Base-by-base conservation (phyloP, 1,140 invertebrate species). In the Tribolium madens region DNA sequence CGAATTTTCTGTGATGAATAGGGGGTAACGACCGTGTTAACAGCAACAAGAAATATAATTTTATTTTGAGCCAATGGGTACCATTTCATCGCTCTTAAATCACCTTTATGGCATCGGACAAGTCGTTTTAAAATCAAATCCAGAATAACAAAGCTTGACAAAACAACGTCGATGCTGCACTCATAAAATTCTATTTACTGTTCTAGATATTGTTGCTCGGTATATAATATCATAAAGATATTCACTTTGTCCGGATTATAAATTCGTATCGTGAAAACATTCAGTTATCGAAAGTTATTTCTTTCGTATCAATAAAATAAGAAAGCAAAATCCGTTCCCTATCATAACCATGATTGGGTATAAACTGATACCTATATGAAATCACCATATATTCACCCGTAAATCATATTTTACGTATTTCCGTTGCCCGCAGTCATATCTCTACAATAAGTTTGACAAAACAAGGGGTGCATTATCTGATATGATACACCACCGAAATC, bases 181-280 rank as follows among this genome's bases (percentile, higher is more conserved):
- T 72, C 71, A 73, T 79, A 79, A 79, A 79, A 79, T 73, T 73
- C 69, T 79, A 79, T 73, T 79, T 79, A 76, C 77, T 79, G 74
- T 79, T 75, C 13, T 36, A 52, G 50, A 73, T 73, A 73, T 57
- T 73, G 50, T 73, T 53, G 71, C 70, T 72, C 15, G 21, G 13
- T 57, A 36, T 5, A 1, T 26, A 26, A 1, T 53, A 73, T 73
- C 71, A 57, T 73, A 73, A 73, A 73, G 71, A 73, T 73, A 73
- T 73, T 73, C 71, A 73, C 71, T 73, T 73, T 73, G 50, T 73
- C 21, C 26, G 33, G 71, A 73, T 73, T 73, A 57, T 73, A 73
- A 73, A 73, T 53, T 73, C 26, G 26, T 53, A 53, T 73, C 71
- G 50, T 73, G 50, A 57, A 73, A 73, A 73, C 15, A 73, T 73